Conservation (phyloP, 2,113 vertebrate species). For the Poeciliopsis prolifica region DNA sequence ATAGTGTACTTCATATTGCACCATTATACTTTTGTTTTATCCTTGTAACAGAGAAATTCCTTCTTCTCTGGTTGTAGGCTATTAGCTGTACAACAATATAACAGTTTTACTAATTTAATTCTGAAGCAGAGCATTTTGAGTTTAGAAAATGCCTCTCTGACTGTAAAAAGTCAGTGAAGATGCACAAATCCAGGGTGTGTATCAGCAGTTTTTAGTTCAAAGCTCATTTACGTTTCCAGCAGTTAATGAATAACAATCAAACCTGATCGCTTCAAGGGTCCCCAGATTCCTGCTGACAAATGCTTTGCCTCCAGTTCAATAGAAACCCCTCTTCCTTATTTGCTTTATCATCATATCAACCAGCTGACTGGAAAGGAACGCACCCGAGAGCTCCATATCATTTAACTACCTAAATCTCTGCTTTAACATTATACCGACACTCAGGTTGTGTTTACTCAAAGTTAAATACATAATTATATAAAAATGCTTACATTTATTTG, state of each 20-base stretch:
- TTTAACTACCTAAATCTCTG: not conserved
- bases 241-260: not conserved
- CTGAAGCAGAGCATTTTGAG: not conserved
- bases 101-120: not conserved
- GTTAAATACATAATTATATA: too few species aligned
- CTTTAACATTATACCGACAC: not conserved
- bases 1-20: too few species aligned
- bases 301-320: not conserved
- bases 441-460: not conserved
- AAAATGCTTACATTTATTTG: too few species aligned
- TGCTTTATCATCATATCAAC: not conserved
- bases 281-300: not conserved
- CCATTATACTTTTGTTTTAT: not conserved
- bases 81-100: not conserved
- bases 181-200: not conserved
- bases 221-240: not conserved
- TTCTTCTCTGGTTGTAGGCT: not conserved
- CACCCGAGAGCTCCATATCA: not conserved
- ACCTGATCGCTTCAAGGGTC: not conserved
- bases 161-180: not conserved
- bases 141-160: not conserved
- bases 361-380: not conserved
- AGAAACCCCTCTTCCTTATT: too few species aligned
- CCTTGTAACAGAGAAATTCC: not conserved
- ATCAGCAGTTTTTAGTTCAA: not conserved